Evolutionary conservation across 2,797 vertebrate genomes (phyloP), one percentile per base, ranked within the genome.

Genomic region (Anableps anableps): DNA sequence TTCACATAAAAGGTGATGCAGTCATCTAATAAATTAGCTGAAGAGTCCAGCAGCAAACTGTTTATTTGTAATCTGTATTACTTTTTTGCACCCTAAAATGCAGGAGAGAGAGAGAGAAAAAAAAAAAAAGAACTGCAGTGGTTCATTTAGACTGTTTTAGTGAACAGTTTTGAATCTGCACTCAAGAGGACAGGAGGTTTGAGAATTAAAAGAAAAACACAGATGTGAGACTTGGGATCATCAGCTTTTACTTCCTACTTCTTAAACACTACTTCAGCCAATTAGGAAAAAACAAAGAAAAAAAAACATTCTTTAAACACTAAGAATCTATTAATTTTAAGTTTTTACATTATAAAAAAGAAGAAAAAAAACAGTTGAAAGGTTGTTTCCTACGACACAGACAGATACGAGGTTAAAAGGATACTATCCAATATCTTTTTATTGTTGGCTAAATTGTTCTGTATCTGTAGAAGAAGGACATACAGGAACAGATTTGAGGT

Each of bases 21-120:
- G 53, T 1, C 55, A 76, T 1, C 0, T 41, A 66, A 72, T 41
- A 79, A 72, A 83, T 81, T 64, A 45, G 53, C 19, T 21, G 43
- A 72, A 72, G 29, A 73, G 70, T 80, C 72, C 70, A 64, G 68
- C 71, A 68, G 47, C 36, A 62, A 31, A 48, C 53, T 4, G 2
- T 23, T 70, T 9, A 11, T 60, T 43, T 55, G 53, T n/a, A 55
- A 55, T n/a, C n/a, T n/a, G n/a, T n/a, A n/a, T n/a, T n/a, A n/a
- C n/a, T n/a, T 70, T 5, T 36, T 64, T 23, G 45, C 9, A 50
- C 1, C 62, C 34, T 79, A 80, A 72, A 70, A n/a, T 72, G 72
- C 31, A 47, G 45, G 45, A 11, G 45, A 14, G 9, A 60, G n/a
- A 29, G n/a, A 26, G 26, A 10, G 1, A 64, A 5, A 55, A 3